phyloP scores from a whole-genome alignment of 2,113 vertebrate species.

The Antechinus flavipes region DNA sequence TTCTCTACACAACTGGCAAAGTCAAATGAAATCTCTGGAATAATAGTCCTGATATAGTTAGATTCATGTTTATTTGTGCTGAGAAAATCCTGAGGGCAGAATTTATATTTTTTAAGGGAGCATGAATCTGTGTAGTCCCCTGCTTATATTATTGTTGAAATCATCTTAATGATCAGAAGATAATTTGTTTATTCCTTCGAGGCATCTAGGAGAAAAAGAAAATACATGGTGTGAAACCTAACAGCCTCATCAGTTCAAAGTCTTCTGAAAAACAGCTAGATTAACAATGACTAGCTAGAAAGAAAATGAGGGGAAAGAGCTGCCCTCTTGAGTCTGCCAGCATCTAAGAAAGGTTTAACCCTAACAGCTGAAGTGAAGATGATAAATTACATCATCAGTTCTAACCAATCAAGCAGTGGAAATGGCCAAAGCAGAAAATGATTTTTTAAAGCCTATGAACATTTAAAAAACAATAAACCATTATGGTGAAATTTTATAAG shows the following conservation, averaged over 20 bases:
- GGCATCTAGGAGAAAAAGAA: slow-evolving; percentile 3
- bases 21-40: background rate
- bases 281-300: slow-evolving; percentile 60
- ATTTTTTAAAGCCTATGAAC: background rate
- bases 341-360: slow-evolving; percentile 75
- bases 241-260: slow-evolving; percentile 49
- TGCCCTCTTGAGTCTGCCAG: slow-evolving; percentile 57
- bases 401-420: slow-evolving; percentile 78
- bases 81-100: background rate
- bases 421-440: slow-evolving; percentile 48
- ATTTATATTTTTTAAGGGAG: background rate
- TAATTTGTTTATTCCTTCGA: slow-evolving; percentile 46
- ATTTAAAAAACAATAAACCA: background rate
- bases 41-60: background rate
- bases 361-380: slow-evolving; percentile 76
- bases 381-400: slow-evolving; percentile 79
- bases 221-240: background rate
- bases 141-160: background rate
- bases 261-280: slow-evolving; percentile 45
- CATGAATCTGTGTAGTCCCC: background rate
- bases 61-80: background rate
- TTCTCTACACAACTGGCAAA: background rate
- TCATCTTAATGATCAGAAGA: slow-evolving; percentile 17
- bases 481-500: slow-evolving; percentile 61
- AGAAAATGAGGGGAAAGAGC: background rate